Percentiles rank a stretch among this genome's conserved stretches.
Conservation (phyloP, 2,888 invertebrate species). For the Lepidochrysops patricia region DNA sequence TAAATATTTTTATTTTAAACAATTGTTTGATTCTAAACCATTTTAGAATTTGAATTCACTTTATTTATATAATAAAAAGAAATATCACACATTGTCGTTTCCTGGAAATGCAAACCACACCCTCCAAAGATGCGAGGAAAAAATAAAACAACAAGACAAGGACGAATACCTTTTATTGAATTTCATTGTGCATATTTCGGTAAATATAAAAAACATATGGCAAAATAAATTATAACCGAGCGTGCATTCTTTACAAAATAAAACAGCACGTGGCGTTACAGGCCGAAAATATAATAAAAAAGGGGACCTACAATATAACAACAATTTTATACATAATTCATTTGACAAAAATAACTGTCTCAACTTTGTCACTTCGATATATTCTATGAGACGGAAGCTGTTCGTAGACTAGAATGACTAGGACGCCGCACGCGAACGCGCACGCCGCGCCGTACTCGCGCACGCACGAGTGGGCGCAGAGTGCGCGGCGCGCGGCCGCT, state of each 20-base stretch:
- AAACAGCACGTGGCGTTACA: constrained; percentile 27
- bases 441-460: background rate
- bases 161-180: constrained; percentile 69
- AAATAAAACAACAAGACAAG: constrained; percentile 56
- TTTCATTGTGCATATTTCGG: constrained; percentile 69
- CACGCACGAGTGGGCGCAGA: constrained; percentile 25
- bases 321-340: constrained; percentile 44
- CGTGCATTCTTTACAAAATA: constrained; percentile 41
- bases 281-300: constrained; percentile 26
- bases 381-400: constrained; percentile 54
- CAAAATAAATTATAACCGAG: constrained; percentile 52
- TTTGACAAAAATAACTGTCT: constrained; percentile 52
- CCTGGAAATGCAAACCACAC: background rate
- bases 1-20: background rate
- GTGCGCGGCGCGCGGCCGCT: background rate
- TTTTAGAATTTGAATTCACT: too few species aligned
- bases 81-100: too few species aligned
- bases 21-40: background rate
- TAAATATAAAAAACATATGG: constrained; percentile 61
- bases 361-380: constrained; percentile 32
- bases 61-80: too few species aligned
- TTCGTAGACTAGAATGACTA: constrained; percentile 50
- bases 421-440: constrained; percentile 28
- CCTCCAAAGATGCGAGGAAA: constrained; percentile 7
- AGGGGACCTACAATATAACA: constrained; percentile 35